A percentile compares a stretch with the other conserved stretches of the same genome.
Conservation (phyloP, 2,888 invertebrate genomes). For the Macrophya alboannulata region DNA sequence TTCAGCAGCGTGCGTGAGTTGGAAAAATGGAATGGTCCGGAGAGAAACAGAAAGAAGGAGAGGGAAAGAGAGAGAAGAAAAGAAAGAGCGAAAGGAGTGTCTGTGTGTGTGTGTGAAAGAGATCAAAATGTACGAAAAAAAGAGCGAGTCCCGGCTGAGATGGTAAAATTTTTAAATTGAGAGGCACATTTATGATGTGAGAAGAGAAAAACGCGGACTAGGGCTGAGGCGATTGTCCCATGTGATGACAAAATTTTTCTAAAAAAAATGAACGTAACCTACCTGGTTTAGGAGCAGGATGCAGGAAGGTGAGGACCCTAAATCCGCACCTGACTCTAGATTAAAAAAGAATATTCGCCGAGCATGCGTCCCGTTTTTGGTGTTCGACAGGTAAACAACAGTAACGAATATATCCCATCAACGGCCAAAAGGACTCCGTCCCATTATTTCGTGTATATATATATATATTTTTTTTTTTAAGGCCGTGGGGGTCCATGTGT, state of each 20-base stretch:
- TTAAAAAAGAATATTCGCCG: neutral
- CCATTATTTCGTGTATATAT: constrained; percentile 25
- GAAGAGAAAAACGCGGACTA: neutral
- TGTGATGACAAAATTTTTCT: neutral
- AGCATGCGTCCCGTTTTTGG: neutral
- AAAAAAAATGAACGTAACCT: neutral
- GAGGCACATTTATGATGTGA: constrained; percentile 36
- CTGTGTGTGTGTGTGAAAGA: too few species aligned
- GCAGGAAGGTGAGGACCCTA: neutral
- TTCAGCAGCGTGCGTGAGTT: constrained; percentile 18
- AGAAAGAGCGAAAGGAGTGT: neutral
- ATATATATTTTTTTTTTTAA: constrained; percentile 2
- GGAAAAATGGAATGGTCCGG: neutral
- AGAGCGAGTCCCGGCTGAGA: neutral
- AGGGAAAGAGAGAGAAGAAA: neutral
- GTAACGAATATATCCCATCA: neutral
- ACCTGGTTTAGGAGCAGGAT: neutral
- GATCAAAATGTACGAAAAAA: constrained; percentile 5
- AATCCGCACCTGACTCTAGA: neutral
- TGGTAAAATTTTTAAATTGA: constrained; percentile 36
- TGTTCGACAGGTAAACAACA: neutral
- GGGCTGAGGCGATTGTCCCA: neutral
- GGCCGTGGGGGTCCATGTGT: neutral
- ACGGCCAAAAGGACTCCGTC: neutral
- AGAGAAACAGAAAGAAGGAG: neutral